Base-by-base conservation (phyloP, 2,113 vertebrate species). In the Lampris incognitus region DNA sequence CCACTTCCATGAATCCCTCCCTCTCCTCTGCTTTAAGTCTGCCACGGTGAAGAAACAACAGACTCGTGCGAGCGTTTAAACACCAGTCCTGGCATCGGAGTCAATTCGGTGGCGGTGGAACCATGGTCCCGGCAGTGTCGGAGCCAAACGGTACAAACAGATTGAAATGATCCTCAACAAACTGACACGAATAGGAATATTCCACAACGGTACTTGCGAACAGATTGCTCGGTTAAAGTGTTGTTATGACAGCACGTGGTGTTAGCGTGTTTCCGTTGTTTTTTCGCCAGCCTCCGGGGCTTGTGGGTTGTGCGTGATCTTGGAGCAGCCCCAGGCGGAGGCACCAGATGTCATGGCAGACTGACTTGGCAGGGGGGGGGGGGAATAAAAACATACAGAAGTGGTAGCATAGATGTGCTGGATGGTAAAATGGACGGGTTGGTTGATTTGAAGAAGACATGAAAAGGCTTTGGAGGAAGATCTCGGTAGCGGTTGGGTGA, bases 331-430 rank as follows among this genome's bases (percentile, higher is more conserved):
- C 69, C 85, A 61, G 67, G 81, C 70, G 70, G 74, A 84, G 89
- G 89, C 93, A 93, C 90, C 24, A 91, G 78, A 89, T 90, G 85
- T 82, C 76, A 90, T 24, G 24, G 24, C 24, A 24, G 24, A 24
- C 24, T 24, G 24, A 24, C 24, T 24, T 24, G 24, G 24, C 24
- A 24, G 24, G 24, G 24, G 24, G 24, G 24, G 24, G 24, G 24
- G 24, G 24, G 24, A 24, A 24, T 24, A 24, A 24, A 24, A 24
- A 24, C 24, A 24, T 24, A 24, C 24, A 24, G 24, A 24, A 58
- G 65, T 9, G 13, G 1, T 2, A 8, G 44, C 7, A 41, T n/a
- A 37, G 38, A 61, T n/a, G 13, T 39, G 9, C 38, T 41, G 5
- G 41, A 38, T 24, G 54, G 50, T 40, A 61, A 67, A 2, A 58